These are phyloP conservation scores for Heliornis fulica DNA, from an alignment of 2,113 vertebrate genomes.

Conservation along the genomic window DNA sequence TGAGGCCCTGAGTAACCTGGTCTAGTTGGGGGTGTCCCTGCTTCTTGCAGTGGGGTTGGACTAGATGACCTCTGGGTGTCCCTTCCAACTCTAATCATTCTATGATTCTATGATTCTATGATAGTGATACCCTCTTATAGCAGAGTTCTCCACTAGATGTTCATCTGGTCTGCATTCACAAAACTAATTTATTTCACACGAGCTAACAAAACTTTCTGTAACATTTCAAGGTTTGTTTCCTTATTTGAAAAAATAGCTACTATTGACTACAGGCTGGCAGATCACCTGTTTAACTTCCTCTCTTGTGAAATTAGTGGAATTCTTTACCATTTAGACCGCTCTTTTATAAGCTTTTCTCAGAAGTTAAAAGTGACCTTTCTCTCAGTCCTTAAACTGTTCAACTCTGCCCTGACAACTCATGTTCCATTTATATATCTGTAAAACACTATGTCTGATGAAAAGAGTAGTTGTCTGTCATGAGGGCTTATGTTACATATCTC, in stretches of 20 bases:
- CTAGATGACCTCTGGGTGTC: no score
- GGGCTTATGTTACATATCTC: background rate
- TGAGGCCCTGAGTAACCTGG: no score
- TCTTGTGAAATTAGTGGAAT: background rate
- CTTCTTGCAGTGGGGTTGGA: no score
- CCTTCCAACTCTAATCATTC: no score
- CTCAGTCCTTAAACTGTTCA: background rate
- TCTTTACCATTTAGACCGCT: background rate
- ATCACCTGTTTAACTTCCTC: background rate
- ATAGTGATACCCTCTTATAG: rapidly evolving
- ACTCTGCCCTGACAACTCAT: background rate
- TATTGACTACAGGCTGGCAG: background rate
- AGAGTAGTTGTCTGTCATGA: background rate
- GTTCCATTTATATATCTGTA: background rate
- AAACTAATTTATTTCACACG: background rate
- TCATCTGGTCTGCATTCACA: no score
- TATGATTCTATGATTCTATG: no score
- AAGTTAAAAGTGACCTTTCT: background rate
- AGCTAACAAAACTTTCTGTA: background rate
- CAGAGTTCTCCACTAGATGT: background rate
- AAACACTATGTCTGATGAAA: background rate
- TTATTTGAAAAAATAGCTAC: background rate
- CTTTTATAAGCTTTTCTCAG: background rate
- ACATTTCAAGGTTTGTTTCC: background rate
- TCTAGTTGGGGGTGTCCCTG: no score